These are phyloP conservation scores for Tenualosa ilisha DNA, from an alignment of 2,797 vertebrate genomes.

Conservation along the genomic window DNA sequence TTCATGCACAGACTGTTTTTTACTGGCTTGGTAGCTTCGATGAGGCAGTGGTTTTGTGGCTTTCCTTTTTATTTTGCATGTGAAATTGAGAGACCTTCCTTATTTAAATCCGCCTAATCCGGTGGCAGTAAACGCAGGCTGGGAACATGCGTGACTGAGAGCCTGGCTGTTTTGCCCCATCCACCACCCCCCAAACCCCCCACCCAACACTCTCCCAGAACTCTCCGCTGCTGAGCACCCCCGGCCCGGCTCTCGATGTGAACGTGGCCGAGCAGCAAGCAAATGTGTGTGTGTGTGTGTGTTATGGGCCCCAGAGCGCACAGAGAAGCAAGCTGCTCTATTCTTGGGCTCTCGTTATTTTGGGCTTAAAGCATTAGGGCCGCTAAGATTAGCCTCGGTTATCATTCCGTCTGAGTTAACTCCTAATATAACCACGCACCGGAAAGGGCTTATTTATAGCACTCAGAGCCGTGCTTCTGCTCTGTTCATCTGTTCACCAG, in stretches of 20 bases:
- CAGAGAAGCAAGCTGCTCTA: constrained; percentile 61
- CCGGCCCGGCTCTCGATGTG: background rate
- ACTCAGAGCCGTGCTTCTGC: constrained; percentile 74
- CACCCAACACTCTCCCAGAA: background rate
- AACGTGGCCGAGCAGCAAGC: background rate
- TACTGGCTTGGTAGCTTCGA: background rate
- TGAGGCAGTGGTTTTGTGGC: background rate
- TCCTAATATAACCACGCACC: constrained; percentile 87
- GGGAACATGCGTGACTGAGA: constrained; percentile 18
- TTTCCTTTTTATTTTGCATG: constrained; percentile 18
- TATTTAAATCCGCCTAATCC: constrained; percentile 14
- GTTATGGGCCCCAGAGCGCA: constrained; percentile 27
- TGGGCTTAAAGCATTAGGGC: constrained; percentile 81
- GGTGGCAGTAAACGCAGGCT: constrained; percentile 4
- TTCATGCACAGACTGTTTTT: background rate
- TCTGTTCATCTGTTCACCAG: constrained; percentile 42
- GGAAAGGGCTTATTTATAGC: constrained; percentile 83
- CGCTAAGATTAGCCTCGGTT: constrained; percentile 87
- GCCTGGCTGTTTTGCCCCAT: background rate
- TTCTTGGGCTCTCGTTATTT: constrained; percentile 83
- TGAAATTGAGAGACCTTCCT: constrained; percentile 19
- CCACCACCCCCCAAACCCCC: too few relatives aligned
- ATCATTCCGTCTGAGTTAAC: constrained; percentile 87
- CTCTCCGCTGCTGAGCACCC: background rate
- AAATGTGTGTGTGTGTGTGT: background rate